These are phyloP conservation scores for Drosophila subquinaria DNA, from an alignment of 2,888 invertebrate genomes.

Conservation along the genomic window DNA sequence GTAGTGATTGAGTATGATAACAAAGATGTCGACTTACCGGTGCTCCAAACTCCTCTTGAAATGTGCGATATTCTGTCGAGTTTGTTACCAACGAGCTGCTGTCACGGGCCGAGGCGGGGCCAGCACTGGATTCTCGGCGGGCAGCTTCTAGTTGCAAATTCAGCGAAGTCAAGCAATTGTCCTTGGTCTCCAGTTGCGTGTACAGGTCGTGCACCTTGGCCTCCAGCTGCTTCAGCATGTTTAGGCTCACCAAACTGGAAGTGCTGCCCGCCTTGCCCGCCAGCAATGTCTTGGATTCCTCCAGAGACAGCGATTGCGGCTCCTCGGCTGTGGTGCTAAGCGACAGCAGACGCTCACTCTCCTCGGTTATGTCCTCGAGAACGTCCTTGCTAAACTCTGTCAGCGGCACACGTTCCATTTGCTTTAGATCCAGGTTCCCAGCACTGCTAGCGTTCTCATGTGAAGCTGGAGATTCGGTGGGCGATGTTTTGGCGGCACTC, in stretches of 20 bases:
- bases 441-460: slow-evolving; percentile 17
- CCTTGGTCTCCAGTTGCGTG: slow-evolving; percentile 82
- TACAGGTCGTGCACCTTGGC: slow-evolving; percentile 83
- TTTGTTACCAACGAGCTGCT: slow-evolving; percentile 84
- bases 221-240: slow-evolving; percentile 83
- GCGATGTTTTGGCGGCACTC: slow-evolving; percentile 44
- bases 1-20: not conserved
- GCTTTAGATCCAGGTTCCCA: slow-evolving; percentile 70
- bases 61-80: slow-evolving; percentile 90
- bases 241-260: slow-evolving; percentile 76
- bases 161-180: slow-evolving; percentile 81
- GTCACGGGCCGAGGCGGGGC: slow-evolving; percentile 83
- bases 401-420: slow-evolving; percentile 84
- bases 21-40: slow-evolving; percentile 86
- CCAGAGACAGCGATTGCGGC: slow-evolving; percentile 72
- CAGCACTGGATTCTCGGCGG: slow-evolving; percentile 73
- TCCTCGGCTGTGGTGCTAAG: slow-evolving; percentile 80
- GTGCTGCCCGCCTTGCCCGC: slow-evolving; percentile 46
- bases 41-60: slow-evolving; percentile 89
- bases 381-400: slow-evolving; percentile 83
- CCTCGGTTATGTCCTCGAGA: slow-evolving; percentile 85
- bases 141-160: slow-evolving; percentile 81
- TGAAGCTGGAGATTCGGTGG: slow-evolving; percentile 37
- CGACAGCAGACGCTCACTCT: slow-evolving; percentile 82
- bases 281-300: slow-evolving; percentile 68